Percentiles rank a stretch among this genome's conserved stretches.
Conservation (phyloP, 2,113 vertebrate species). For the Oncorhynchus keta region DNA sequence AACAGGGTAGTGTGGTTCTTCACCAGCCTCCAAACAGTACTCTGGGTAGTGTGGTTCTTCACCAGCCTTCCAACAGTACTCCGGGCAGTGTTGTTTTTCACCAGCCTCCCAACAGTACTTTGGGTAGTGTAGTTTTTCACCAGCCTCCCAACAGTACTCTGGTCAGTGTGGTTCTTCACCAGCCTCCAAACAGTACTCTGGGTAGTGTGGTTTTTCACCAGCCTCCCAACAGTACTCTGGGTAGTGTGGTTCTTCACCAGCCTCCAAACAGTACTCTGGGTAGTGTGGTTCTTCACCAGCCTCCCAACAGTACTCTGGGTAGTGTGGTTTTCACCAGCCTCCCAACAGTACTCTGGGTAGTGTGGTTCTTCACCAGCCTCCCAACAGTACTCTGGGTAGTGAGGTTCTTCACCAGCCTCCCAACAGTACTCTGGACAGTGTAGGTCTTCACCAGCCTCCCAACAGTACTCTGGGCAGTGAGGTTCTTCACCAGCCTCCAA, state of each 20-base stretch:
- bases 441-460: background rate
- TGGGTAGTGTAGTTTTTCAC: background rate
- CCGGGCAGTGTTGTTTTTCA: constrained; percentile 18
- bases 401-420: constrained; percentile 31
- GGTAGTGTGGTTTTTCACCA: constrained; percentile 1
- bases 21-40: constrained; percentile 28
- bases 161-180: constrained; percentile 21
- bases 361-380: background rate
- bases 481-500: constrained; percentile 29
- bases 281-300: background rate
- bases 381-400: background rate
- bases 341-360: constrained; percentile 25
- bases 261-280: constrained; percentile 27
- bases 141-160: too few species aligned
- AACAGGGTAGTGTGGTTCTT: constrained; percentile 17
- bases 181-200: constrained; percentile 28
- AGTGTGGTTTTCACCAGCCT: constrained; percentile 27
- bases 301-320: too few species aligned
- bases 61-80: too few species aligned
- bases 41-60: constrained; percentile 8
- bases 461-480: background rate
- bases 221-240: background rate
- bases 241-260: constrained; percentile 26
- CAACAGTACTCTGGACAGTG: constrained; percentile 18
- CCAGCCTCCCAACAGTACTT: constrained; percentile 28